A percentile compares a stretch with the other conserved stretches of the same genome.
These are phyloP conservation scores for Pseudonaja textilis DNA, from an alignment of 2,113 vertebrate genomes.

Conservation along the genomic window DNA sequence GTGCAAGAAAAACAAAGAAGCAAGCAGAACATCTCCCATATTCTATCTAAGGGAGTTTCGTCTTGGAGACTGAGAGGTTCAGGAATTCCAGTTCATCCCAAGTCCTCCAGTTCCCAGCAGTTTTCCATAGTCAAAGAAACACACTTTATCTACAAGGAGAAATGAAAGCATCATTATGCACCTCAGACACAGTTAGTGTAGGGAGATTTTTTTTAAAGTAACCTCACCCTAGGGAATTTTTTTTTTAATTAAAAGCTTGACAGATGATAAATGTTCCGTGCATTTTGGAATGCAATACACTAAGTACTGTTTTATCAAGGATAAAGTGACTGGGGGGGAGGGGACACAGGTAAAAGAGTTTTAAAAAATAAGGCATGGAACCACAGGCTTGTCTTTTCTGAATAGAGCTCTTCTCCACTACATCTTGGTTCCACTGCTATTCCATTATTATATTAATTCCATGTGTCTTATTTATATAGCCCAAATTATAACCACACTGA, in stretches of 20 bases:
- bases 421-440: neutral
- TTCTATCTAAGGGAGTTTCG: no score
- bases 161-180: slow-evolving; percentile 34
- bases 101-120: slow-evolving; percentile 15
- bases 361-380: slow-evolving; percentile 5
- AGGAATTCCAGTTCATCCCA: neutral
- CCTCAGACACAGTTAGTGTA: neutral
- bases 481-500: neutral
- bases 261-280: slow-evolving; percentile 28
- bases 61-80: neutral
- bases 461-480: neutral
- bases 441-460: neutral
- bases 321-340: slow-evolving; percentile 32
- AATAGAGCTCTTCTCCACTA: neutral
- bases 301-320: slow-evolving; percentile 29
- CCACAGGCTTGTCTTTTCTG: slow-evolving; percentile 18
- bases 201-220: no score
- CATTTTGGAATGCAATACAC: slow-evolving; percentile 3
- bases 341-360: neutral
- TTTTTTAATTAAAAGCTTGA: slow-evolving; percentile 31
- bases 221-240: no score
- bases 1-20: neutral
- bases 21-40: neutral
- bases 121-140: slow-evolving; percentile 26
- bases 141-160: slow-evolving; percentile 29